Base-by-base conservation (phyloP, 64 coral and sea anemone species). In the Acropora yongei region DNA sequence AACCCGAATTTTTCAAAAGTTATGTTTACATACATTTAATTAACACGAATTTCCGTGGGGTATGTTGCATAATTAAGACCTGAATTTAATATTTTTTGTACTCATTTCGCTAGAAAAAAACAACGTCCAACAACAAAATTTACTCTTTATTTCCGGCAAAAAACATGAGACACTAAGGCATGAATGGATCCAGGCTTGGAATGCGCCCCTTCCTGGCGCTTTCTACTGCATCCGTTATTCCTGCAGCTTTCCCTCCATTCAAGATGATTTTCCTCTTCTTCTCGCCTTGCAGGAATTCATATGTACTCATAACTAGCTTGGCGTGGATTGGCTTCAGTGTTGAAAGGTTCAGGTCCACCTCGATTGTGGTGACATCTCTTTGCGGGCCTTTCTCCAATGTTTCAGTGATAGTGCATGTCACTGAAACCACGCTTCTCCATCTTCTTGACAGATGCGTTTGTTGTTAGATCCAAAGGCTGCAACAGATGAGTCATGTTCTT, bases 321-420 rank as follows among this genome's bases (percentile, higher is more conserved):
- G 80, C 47, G 50, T 83, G 80, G 53, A 83, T 83, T 83, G 80
- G 80, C 80, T 83, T 83, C 80, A 83, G 80, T 83, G 51, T 83
- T 55, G 17, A 83, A 83, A 83, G 80, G 49, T 2, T 83, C 44
- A 83, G 80, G 80, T 83, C 80, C 47, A 83, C 80, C 80, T 83
- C 47, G 80, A 83, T 83, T 50, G 2, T 83, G 80, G 80, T 48
- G 80, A 83, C 80, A 83, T 83, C 80, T 83, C 80, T 55, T 44
- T 83, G 46, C 53, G 80, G 80, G 80, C 60, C 80, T 83, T 83
- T 83, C 80, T 61, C 51, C 51, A 55, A 55, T 55, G 51, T 55
- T 55, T 55, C 51, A 55, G 51, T 55, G 51, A 55, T 55, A 55
- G 51, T 55, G 51, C 6, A 55, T 55, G 51, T 55, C 2, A 55